Base-by-base conservation (phyloP, 2,888 invertebrate genomes). In the Ernsta delagoae region DNA sequence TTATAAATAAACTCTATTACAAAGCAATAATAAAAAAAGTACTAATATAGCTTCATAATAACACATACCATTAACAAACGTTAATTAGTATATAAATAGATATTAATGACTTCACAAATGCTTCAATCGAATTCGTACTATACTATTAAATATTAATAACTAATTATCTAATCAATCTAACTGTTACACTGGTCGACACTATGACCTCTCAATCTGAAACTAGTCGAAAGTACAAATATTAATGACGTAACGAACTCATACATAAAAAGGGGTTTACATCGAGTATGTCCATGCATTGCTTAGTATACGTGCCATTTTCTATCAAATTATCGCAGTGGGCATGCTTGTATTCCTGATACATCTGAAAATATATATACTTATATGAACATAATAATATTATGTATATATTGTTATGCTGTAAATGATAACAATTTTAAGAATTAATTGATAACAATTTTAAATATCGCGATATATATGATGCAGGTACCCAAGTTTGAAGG, bases 241-340 rank as follows among this genome's bases (percentile, higher is more conserved):
- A n/a, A n/a, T n/a, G 48, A 50, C 48, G 31, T 4, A 53, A 39
- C 9, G 31, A 12, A 50, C 31, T 61, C 45, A 8, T 11, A 24
- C 53, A 59, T 63, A 71, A 65, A 70, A 70, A 67, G 57, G 24
- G 60, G 45, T 74, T 89, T 89, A 90, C 90, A 80, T 83, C 81
- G 71, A 88, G 75, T 75, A 90, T 76, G 48, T 90, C 90, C 87
- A 88, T 81, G 88, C 90, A 91, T 73, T 80, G 75, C 82, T 88
- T 84, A 78, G 84, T 77, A 77, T 82, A 83, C 72, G 83, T 82
- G 79, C 84, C 85, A 73, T 83, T 85, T 63, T 83, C 80, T 75
- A 86, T 75, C 77, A 88, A 80, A 75, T 79, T 79, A 80, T 91
- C 88, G 88, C 92, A 91, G 90, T 92, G 88, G 86, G 89, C 87